Conservation (phyloP, 2,113 vertebrate species). For the Ploceus nigricollis region DNA sequence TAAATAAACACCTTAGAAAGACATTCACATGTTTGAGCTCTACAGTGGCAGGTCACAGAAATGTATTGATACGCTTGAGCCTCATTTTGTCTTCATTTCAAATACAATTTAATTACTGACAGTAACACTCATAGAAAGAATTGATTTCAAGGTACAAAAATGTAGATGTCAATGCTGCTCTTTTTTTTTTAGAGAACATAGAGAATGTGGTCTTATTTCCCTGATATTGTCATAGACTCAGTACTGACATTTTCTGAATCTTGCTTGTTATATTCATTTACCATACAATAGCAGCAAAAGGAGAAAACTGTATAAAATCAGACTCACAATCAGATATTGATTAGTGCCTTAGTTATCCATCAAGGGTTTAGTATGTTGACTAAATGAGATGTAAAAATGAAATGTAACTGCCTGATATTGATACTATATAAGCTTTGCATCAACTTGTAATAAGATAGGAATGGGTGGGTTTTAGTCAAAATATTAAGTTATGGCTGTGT, state of each 20-base stretch:
- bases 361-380: slow-evolving; percentile 12
- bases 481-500: not conserved
- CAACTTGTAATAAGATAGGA: not conserved
- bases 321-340: slow-evolving; percentile 27
- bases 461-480: not conserved
- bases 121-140: not conserved
- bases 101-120: not conserved
- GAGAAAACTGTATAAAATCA: slow-evolving; percentile 1
- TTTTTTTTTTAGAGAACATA: not conserved
- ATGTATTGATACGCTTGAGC: not conserved
- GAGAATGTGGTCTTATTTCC: not conserved
- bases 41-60: not conserved
- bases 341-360: slow-evolving; percentile 43
- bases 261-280: not conserved
- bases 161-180: not conserved
- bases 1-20: not conserved
- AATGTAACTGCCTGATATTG: slow-evolving; percentile 31
- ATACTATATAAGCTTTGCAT: slow-evolving; percentile 23
- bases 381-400: no score
- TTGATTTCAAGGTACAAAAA: not conserved
- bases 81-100: not conserved
- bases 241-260: not conserved
- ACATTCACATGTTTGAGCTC: not conserved
- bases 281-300: not conserved
- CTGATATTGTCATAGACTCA: not conserved